These are phyloP conservation scores for Prolemur simus DNA, from an alignment of 2,113 vertebrate genomes.

Conservation along the genomic window DNA sequence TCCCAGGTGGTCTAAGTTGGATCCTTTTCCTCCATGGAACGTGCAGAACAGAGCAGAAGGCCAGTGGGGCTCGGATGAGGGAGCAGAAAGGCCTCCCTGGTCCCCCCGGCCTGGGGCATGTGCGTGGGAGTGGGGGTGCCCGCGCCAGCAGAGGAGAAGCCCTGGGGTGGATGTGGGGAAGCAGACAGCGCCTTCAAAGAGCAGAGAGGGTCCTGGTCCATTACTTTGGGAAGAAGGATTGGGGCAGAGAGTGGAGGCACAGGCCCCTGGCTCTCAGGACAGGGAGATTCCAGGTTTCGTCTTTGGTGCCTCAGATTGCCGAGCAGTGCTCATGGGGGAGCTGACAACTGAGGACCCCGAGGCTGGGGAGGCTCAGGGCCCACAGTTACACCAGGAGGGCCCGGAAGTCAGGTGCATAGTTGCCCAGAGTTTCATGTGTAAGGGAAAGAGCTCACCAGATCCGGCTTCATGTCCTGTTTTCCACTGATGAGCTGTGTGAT, in stretches of 20 bases:
- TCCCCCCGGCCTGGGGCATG: rapidly evolving
- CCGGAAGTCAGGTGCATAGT: background rate
- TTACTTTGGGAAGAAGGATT: background rate
- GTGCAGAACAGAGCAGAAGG: background rate
- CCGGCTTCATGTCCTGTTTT: background rate
- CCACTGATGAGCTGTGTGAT: background rate
- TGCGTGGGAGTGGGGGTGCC: background rate
- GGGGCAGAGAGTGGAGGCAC: background rate
- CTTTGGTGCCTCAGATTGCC: background rate
- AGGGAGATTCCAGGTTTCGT: background rate
- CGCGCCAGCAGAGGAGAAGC: background rate
- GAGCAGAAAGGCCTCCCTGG: background rate
- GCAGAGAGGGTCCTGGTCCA: background rate
- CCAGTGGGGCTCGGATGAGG: background rate
- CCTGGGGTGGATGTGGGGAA: background rate
- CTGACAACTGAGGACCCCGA: too few species aligned
- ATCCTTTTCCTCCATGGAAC: background rate
- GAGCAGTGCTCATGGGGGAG: background rate
- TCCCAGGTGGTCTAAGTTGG: background rate
- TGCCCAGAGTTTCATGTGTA: background rate
- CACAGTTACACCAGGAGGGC: background rate
- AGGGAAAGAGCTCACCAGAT: background rate
- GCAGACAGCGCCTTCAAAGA: background rate
- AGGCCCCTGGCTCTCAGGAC: background rate
- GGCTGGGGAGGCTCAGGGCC: too few species aligned